Base-by-base conservation (phyloP, 1,140 invertebrate species). In the Phenacoccus solenopsis region DNA sequence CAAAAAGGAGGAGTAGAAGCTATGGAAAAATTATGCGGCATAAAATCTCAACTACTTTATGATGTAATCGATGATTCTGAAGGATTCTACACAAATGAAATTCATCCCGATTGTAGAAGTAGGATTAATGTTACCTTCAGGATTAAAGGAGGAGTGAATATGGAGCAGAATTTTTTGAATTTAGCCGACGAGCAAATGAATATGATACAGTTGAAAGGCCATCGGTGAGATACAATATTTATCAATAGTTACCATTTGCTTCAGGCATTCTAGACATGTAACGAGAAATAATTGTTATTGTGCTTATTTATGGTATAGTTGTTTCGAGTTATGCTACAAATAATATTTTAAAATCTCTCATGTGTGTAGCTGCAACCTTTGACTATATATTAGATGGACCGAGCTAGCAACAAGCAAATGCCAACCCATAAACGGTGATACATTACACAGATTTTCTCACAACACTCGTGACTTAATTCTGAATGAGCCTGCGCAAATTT, bases 51-150 rank as follows among this genome's bases (percentile, higher is more conserved):
- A 67, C 73, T 90, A 0, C 81, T 99, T 27, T 98, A 98, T 78
- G 82, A 90, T 21, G 76, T 88, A 0, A 95, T 98, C 20, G 87
- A 94, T 69, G 77, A 86, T 28, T 98, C 94, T 0, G 85, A 90
- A 72, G 91, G 89, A 0, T 98, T 98, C 79, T 99, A 96, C 77
- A 81, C 80, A 68, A 92, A 89, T 75, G 88, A 88, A 0, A 83
- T 94, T 0, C 82, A 86, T 16, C 75, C 79, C 69, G 80, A 84
- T 68, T 83, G 80, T 13, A 83, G 89, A 1, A 92, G 90, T 75
- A 86, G 88, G 35, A 95, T 98, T 86, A 99, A 98, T 77, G 84
- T 98, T 21, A 90, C 93, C 0, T 97, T 98, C 79, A 85, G 93
- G 74, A 88, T 98, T 75, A 85, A 85, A 27, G 81, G 81, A 12